Percentiles rank a stretch among this genome's conserved stretches.
Evolutionary conservation across 2,113 vertebrate genomes (phyloP).

Genomic region (Aegithalos caudatus): DNA sequence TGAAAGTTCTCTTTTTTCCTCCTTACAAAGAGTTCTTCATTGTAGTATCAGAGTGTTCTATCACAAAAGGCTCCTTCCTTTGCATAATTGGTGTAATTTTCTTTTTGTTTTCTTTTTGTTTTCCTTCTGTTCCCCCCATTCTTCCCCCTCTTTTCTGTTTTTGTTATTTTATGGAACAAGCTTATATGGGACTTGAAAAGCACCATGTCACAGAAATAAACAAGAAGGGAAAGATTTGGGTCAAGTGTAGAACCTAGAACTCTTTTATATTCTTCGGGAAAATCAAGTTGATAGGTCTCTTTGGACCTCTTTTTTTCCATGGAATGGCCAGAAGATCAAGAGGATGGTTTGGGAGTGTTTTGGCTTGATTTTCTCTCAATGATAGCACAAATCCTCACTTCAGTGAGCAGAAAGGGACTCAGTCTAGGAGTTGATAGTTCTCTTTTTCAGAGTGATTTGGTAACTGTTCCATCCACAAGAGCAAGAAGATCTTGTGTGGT

Average conservation of each 20-base stretch:
- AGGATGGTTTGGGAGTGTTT: not conserved
- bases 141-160: rapidly evolving
- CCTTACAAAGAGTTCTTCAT: not conserved
- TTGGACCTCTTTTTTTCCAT: not conserved
- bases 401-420: not conserved
- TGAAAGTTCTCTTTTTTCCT: not conserved
- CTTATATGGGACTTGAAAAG: not conserved
- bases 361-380: not conserved
- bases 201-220: not conserved
- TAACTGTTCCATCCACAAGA: not conserved
- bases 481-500: not conserved
- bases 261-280: not conserved
- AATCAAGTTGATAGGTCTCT: not conserved
- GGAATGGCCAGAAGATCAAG: not conserved
- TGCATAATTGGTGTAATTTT: not conserved
- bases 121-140: not conserved
- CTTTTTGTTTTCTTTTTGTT: not conserved
- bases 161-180: not conserved
- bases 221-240: not conserved
- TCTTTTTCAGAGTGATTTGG: not conserved
- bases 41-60: not conserved
- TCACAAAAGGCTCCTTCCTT: not conserved
- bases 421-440: not conserved
- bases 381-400: not conserved
- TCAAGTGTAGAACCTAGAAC: not conserved